Conservation (phyloP, 1,140 invertebrate species). For the Pseudobourletiella spinata region DNA sequence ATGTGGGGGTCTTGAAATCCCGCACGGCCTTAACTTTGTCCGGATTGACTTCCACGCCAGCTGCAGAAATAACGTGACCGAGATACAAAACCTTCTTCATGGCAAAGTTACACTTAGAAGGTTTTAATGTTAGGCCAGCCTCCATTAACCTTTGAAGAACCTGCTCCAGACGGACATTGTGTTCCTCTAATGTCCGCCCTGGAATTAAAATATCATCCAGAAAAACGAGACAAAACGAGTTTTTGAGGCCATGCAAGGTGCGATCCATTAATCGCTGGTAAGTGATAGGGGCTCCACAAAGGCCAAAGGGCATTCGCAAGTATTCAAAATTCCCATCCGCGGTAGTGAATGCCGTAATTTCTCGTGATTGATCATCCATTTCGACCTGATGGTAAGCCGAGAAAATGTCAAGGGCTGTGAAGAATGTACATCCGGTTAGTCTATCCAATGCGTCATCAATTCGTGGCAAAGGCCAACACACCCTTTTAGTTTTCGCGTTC, state of each 20-base stretch:
- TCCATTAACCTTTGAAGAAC: constrained; percentile 38
- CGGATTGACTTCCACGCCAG: constrained; percentile 39
- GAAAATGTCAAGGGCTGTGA: constrained; percentile 5
- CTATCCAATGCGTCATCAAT: constrained; percentile 13
- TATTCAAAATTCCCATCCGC: constrained; percentile 35
- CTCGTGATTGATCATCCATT: constrained; percentile 20
- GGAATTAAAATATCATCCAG: constrained; percentile 20
- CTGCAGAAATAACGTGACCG: constrained; percentile 39
- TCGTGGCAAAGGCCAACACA: not conserved
- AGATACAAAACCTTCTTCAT: constrained; percentile 39
- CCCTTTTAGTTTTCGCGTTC: constrained; percentile 10
- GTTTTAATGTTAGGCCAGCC: constrained; percentile 39
- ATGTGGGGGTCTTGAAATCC: no score
- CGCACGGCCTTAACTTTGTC: constrained; percentile 41
- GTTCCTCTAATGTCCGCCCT: constrained; percentile 37
- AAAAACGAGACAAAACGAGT: not conserved
- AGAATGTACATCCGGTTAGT: not conserved
- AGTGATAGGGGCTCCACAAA: constrained; percentile 26
- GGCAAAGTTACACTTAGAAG: constrained; percentile 39
- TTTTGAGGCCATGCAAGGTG: constrained; percentile 3
- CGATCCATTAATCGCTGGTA: constrained; percentile 33
- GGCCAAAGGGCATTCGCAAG: constrained; percentile 36
- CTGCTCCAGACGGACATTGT: constrained; percentile 37
- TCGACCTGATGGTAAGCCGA: constrained; percentile 23
- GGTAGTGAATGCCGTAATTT: constrained; percentile 39